Evolutionary conservation across 2,113 vertebrate genomes (phyloP).

Genomic region (Oplegnathus fasciatus): DNA sequence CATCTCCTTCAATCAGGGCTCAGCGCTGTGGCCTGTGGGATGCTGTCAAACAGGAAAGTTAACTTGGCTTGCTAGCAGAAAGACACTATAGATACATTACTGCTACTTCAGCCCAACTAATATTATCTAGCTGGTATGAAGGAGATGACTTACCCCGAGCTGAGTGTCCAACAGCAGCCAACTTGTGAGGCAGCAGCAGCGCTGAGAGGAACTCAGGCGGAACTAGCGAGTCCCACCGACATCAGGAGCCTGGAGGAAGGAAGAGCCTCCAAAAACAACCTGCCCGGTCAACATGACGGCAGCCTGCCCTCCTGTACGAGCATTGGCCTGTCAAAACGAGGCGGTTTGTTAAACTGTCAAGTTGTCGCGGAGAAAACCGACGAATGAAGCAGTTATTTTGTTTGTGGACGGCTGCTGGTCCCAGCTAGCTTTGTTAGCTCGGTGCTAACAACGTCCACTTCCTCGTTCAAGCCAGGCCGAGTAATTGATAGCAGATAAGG

Average conservation of each 20-base stretch:
- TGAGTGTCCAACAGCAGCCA: slow-evolving; percentile 42
- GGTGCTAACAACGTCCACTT: slow-evolving; percentile 42
- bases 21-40: slow-evolving; percentile 46
- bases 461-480: slow-evolving; percentile 62
- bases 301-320: slow-evolving; percentile 1
- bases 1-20: slow-evolving; percentile 4
- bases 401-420: background rate
- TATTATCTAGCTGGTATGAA: too few species aligned
- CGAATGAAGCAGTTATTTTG: background rate
- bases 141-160: slow-evolving; percentile 48
- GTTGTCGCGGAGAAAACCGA: background rate
- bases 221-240: slow-evolving; percentile 59
- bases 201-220: slow-evolving; percentile 50
- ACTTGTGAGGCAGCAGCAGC: slow-evolving; percentile 39
- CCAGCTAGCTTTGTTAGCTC: slow-evolving; percentile 56
- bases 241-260: slow-evolving; percentile 52
- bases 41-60: slow-evolving; percentile 43
- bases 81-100: background rate
- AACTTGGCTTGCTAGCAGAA: background rate
- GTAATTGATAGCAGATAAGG: slow-evolving; percentile 50
- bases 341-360: background rate
- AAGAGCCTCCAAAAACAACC: slow-evolving; percentile 47
- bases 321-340: background rate
- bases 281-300: slow-evolving; percentile 54
- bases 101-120: background rate